Evolutionary conservation across 2,888 invertebrate genomes (phyloP).

Genomic region (Coleophora deauratella): DNA sequence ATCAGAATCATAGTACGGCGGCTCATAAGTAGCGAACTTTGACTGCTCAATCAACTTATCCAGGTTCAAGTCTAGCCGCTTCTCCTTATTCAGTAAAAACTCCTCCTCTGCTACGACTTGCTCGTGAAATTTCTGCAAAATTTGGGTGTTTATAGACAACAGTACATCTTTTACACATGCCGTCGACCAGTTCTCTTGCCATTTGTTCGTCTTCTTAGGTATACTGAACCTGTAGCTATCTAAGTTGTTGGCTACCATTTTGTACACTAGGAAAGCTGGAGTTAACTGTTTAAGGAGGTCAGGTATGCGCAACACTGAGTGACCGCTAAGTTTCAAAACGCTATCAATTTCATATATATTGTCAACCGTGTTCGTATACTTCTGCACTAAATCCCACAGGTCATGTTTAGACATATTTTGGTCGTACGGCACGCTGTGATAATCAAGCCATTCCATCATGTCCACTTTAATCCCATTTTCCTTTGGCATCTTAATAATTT

Average conservation of each 20-base stretch:
- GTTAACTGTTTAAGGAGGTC: slow-evolving; percentile 18
- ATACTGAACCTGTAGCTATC: no score
- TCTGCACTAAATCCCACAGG: slow-evolving; percentile 26
- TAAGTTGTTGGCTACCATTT: neutral
- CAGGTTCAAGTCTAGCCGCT: no score
- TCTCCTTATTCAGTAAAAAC: no score
- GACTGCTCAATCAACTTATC: no score
- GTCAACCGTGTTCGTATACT: slow-evolving; percentile 18
- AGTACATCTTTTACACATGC: no score
- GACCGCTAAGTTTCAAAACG: slow-evolving; percentile 18
- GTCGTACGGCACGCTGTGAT: slow-evolving; percentile 20
- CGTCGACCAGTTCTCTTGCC: no score
- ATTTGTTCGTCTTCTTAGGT: no score
- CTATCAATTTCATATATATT: slow-evolving; percentile 18
- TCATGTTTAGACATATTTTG: slow-evolving; percentile 21
- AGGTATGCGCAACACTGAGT: slow-evolving; percentile 25
- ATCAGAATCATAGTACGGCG: slow-evolving; percentile 14
- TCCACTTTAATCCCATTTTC: slow-evolving; percentile 19
- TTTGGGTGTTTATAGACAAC: no score
- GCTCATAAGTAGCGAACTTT: no score
- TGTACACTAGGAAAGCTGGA: slow-evolving; percentile 6
- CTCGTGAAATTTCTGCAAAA: no score
- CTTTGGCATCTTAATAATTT: slow-evolving; percentile 10
- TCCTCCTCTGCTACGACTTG: no score
- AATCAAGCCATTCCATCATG: slow-evolving; percentile 27